Conservation (phyloP, 1,140 invertebrate genomes). For the Orius insidiosus region DNA sequence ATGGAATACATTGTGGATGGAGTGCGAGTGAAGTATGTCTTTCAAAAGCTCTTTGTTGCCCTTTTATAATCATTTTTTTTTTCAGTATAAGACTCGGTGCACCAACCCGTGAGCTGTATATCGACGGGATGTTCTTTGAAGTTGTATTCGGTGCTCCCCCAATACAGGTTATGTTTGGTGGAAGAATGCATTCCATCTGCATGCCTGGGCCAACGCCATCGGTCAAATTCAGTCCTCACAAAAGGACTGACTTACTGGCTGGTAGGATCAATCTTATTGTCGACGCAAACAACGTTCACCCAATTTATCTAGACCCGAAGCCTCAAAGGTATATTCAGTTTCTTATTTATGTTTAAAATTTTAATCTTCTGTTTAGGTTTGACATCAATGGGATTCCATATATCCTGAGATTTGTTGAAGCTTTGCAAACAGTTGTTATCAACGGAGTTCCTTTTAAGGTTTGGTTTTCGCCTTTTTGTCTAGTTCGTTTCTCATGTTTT, state of each 20-base stretch:
- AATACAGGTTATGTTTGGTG: constrained; percentile 63
- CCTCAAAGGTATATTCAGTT: constrained; percentile 41
- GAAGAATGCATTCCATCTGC: constrained; percentile 52
- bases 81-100: constrained; percentile 69
- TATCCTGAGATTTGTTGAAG: constrained; percentile 61
- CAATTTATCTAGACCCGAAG: constrained; percentile 71
- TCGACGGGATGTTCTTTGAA: constrained; percentile 73
- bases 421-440: constrained; percentile 55
- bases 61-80: constrained; percentile 21
- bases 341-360: neutral
- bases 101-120: constrained; percentile 77
- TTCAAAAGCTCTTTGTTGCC: constrained; percentile 19
- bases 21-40: constrained; percentile 35
- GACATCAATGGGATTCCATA: constrained; percentile 54
- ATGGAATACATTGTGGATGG: constrained; percentile 52
- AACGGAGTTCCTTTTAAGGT: constrained; percentile 67
- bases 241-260: constrained; percentile 55
- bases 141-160: constrained; percentile 82
- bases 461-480: constrained; percentile 11
- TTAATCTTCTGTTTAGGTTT: constrained; percentile 30
- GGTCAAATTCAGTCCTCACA: constrained; percentile 52
- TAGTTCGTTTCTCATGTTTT: neutral
- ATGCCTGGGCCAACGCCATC: constrained; percentile 76
- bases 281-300: constrained; percentile 55
- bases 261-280: constrained; percentile 70